A percentile compares a stretch with the other conserved stretches of the same genome.
phyloP scores from a whole-genome alignment of 2,113 vertebrate species.

The Polyodon spathula region DNA sequence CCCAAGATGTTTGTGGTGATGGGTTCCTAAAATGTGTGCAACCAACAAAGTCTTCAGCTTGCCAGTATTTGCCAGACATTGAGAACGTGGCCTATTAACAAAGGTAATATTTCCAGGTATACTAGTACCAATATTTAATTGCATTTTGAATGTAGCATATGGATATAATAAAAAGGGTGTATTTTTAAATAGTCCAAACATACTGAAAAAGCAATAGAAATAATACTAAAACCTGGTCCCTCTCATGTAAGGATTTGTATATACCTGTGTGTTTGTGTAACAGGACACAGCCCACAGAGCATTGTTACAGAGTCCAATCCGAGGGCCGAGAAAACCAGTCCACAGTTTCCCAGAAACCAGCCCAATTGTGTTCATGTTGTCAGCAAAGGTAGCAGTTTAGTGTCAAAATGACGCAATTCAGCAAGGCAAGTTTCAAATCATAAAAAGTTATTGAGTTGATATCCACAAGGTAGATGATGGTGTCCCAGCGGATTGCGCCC shows the following conservation, averaged over 20 bases:
- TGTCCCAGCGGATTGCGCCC: constrained; percentile 14
- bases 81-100: neutral
- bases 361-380: constrained; percentile 34
- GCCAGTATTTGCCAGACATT: neutral
- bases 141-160: too few species aligned
- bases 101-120: constrained; percentile 4
- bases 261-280: constrained; percentile 55
- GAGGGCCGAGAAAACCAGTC: constrained; percentile 28
- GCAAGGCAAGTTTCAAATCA: neutral
- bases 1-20: too few species aligned
- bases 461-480: constrained; percentile 9
- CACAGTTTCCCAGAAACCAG: constrained; percentile 32
- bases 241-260: too few species aligned
- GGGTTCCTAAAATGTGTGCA: neutral
- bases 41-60: neutral
- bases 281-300: constrained; percentile 32
- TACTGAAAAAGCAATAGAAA: too few species aligned
- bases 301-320: constrained; percentile 20
- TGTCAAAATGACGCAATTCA: too few species aligned
- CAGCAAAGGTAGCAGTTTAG: neutral
- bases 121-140: too few species aligned
- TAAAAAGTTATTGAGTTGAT: neutral
- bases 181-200: too few species aligned
- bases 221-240: too few species aligned
- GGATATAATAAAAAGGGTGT: too few species aligned